Percentiles rank a stretch among this genome's conserved stretches.
phyloP scores from a whole-genome alignment of 2,113 vertebrate genomes.

The Crotophaga sulcirostris region DNA sequence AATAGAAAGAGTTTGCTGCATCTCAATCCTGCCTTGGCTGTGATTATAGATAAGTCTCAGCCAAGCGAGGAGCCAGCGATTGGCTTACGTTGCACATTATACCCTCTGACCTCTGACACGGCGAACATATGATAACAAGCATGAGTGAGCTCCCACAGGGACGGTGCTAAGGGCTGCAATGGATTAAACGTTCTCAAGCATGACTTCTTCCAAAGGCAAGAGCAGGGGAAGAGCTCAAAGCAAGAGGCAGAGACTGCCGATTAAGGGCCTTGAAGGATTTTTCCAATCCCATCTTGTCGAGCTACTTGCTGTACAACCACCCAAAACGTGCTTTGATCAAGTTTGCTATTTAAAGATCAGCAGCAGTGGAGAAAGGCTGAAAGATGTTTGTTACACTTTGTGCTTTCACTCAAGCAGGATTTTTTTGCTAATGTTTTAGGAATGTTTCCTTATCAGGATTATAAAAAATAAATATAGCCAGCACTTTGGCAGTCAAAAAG shows the following conservation, averaged over 20 bases:
- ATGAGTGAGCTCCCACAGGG: constrained; percentile 55
- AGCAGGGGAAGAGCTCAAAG: neutral
- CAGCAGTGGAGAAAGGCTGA: neutral
- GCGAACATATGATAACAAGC: constrained; percentile 53
- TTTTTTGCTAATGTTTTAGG: constrained; percentile 53
- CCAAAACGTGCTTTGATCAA: neutral
- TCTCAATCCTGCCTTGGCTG: neutral
- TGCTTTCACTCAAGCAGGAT: neutral
- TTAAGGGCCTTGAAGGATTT: constrained; percentile 31
- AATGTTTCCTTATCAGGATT: constrained; percentile 66
- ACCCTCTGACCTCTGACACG: constrained; percentile 73
- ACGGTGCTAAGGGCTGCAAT: constrained; percentile 51
- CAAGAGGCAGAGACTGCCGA: neutral
- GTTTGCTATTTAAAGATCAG: neutral
- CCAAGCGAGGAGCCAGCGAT: constrained; percentile 3
- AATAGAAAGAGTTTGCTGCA: neutral
- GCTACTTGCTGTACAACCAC: neutral
- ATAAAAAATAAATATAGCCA: constrained; percentile 62
- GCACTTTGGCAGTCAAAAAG: constrained; percentile 48
- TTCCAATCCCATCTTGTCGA: neutral
- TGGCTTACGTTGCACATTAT: constrained; percentile 46
- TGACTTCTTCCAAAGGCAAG: constrained; percentile 40
- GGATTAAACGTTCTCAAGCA: constrained; percentile 61
- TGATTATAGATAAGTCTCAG: neutral
- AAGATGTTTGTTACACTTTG: neutral